Evolutionary conservation across 1,140 invertebrate species (phyloP), one percentile per base, ranked within the genome.

Genomic region (Drosophila repletoides): DNA sequence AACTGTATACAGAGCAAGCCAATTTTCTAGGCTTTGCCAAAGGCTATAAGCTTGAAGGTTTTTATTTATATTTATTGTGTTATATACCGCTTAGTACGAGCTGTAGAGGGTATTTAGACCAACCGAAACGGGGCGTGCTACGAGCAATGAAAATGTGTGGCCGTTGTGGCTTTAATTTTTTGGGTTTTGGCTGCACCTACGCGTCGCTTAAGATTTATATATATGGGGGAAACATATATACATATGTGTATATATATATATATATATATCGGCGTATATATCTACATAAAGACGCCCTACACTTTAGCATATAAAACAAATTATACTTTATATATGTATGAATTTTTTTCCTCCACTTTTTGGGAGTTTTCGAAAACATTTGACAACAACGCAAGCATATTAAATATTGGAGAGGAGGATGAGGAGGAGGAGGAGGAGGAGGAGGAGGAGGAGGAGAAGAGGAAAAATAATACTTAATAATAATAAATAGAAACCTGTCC

Each of bases 181-280:
- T 2, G 9, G 45, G 15, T 15, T 59, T 51, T 64, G 63, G 63
- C 64, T 67, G 64, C 64, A 67, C 64, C 64, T 67, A 67, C 64
- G 64, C 58, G 59, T 36, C 45, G 72, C 43, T 51, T 45, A 55
- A 83, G 60, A 83, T 84, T 79, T 77, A 84, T 84, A 71, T 74
- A 46, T 34, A 29, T 24, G 52, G 64, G 56, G 52, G 72, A 70
- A 63, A 46, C 31, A 36, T 12, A 1, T 22, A 15, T n/a, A 21
- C n/a, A n/a, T n/a, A n/a, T n/a, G 36, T 36, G 17, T 14, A 43
- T 19, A 63, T 12, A 34, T 33, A 61, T 19, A 53, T 19, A 34
- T 17, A 41, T 2, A 33, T 28, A 33, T 14, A n/a, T n/a, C n/a
- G n/a, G n/a, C n/a, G n/a, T 12, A 12, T 19, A 45, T 24, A 53